phyloP scores from a whole-genome alignment of 2,888 invertebrate genomes.

The Sarcophaga caerulescens region DNA sequence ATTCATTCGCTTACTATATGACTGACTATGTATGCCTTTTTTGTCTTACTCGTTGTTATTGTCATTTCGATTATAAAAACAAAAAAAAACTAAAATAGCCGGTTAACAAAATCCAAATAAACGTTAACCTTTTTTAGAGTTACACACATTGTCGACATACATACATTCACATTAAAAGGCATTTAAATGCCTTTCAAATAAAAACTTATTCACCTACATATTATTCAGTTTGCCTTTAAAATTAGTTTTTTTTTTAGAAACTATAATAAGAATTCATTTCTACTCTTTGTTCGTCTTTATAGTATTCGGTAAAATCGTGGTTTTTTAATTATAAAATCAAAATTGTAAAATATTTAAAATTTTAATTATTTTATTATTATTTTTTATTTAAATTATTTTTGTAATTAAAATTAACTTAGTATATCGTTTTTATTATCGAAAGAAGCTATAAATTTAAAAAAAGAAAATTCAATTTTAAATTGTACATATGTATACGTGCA shows the following conservation, averaged over 20 bases:
- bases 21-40: neutral
- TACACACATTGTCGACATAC: slow-evolving; percentile 53
- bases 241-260: neutral
- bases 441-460: too few relatives aligned
- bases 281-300: slow-evolving; percentile 9
- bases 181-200: slow-evolving; percentile 12
- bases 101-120: slow-evolving; percentile 49
- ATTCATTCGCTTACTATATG: too few relatives aligned
- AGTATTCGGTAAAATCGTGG: neutral
- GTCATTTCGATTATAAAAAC: neutral
- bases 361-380: too few relatives aligned
- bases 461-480: too few relatives aligned
- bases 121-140: slow-evolving; percentile 59
- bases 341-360: too few relatives aligned
- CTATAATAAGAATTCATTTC: neutral
- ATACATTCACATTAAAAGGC: slow-evolving; percentile 54
- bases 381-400: too few relatives aligned
- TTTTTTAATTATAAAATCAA: neutral
- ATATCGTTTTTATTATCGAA: too few relatives aligned
- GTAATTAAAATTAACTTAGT: too few relatives aligned
- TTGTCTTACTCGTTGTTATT: neutral
- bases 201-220: slow-evolving; percentile 61
- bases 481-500: too few relatives aligned
- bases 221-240: slow-evolving; percentile 53
- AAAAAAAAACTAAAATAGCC: slow-evolving; percentile 7